Base-by-base conservation (phyloP, 2,888 invertebrate genomes). In the Lydus trimaculatus region DNA sequence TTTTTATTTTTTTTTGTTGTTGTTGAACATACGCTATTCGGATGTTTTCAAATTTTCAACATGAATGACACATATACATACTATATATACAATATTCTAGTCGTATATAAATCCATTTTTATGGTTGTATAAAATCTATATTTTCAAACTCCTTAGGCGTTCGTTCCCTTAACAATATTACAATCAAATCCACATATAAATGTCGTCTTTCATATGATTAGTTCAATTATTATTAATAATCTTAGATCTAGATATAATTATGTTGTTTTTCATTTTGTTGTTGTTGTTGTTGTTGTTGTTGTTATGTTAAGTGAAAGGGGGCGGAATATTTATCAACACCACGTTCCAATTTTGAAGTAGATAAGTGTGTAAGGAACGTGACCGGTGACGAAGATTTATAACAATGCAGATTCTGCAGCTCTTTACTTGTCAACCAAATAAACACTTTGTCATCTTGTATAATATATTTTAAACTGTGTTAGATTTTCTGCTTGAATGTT, bases 341-440 rank as follows among this genome's bases (percentile, higher is more conserved):
- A 66, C 65, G 67, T 73, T 60, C 63, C 67, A 63, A 66, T 65
- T 70, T 66, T 64, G 36, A 58, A 43, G 43, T 48, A 71, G 64
- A 67, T 72, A 59, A 67, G 59, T 67, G 69, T 71, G 69, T 63
- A 66, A 65, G n/a, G 61, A 64, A 71, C 71, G 73, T 73, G 71
- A 71, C 71, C 71, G 71, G 62, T 65, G 39, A 25, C 64, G 33
- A 52, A 67, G 71, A 73, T 73, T 73, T 73, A 73, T 73, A 66
- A 65, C 59, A 67, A 73, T 73, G 73, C 73, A 73, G 67, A 73
- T 71, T 73, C 69, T 73, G 71, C 67, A 73, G 70, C 66, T 72
- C 64, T 66, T 61, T 62, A 48, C 67, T 39, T 56, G 71, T 69
- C 69, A 64, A 67, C 39, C 62, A 59, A 66, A 69, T 65, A 61